Evolutionary conservation across 2,113 vertebrate species (phyloP).

Genomic region (Melanocharis versteri): DNA sequence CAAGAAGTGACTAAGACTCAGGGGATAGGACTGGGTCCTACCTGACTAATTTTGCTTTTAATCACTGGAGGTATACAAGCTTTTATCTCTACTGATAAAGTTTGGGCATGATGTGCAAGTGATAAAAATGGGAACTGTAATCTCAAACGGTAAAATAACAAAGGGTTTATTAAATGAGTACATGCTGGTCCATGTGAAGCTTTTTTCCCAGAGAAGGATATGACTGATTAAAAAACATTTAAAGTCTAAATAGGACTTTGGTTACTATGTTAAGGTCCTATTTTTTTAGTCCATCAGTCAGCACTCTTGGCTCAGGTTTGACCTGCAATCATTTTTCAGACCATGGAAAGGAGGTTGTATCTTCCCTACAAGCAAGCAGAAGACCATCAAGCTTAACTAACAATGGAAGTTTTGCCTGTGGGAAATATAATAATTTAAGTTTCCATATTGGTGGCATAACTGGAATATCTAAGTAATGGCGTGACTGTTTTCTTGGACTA

Average conservation of each 20-base stretch:
- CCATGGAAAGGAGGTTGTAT: not conserved
- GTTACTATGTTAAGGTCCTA: not conserved
- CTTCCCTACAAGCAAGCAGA: not conserved
- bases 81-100: not conserved
- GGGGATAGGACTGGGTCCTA: not conserved
- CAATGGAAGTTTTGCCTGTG: not conserved
- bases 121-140: not conserved
- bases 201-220: not conserved
- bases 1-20: not conserved
- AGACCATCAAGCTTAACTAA: not conserved
- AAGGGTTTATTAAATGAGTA: not conserved
- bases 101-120: not conserved
- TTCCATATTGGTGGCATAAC: conserved; percentile 47
- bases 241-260: not conserved
- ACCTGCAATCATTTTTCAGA: not conserved
- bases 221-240: not conserved
- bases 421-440: conserved; percentile 25
- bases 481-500: conserved; percentile 42
- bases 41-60: not conserved
- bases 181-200: not conserved
- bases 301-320: not conserved
- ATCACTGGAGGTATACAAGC: not conserved
- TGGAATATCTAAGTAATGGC: conserved; percentile 47
- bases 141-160: not conserved
- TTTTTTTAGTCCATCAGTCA: not conserved